Evolutionary conservation across 2,113 vertebrate genomes (phyloP), one percentile per base, ranked within the genome.

Genomic region (Prolemur simus): DNA sequence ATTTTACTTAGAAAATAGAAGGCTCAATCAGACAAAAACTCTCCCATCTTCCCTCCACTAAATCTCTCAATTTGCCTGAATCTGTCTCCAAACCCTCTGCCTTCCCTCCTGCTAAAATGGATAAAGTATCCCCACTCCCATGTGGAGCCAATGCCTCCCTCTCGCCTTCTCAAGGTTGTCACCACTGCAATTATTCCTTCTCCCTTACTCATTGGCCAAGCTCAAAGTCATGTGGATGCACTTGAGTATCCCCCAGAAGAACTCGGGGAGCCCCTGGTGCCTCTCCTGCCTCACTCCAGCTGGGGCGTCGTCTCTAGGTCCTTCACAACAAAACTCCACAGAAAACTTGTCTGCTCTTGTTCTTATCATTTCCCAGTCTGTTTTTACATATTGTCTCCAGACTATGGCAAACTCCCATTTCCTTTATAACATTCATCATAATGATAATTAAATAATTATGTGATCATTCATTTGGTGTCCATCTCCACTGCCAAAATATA

Each of bases 1-100:
- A 76, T 83, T 85, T 77, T 92, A 71, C 77, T 78, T 52, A 88
- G 78, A 63, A 88, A 86, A 86, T 2, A 86, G 49, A 52, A 74
- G n/a, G 34, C 32, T 37, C 23, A 49, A n/a, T 77, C 58, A 83
- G 14, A 60, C 52, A 87, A 66, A 81, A 87, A 64, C 37, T 63
- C 49, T 91, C n/a, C 39, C 68, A 45, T 63, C 7, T 54, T 94
- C 10, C 66, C 71, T 45, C 23, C 69, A 39, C 23, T 20, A 37
- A 54, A 25, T 32, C 88, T 83, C 69, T 27, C 42, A 54, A 5
- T 88, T 71, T 37, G 12, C 60, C 60, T 9, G 5, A 2, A 4
- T 64, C 54, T 20, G 10, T 88, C 25, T 29, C 77, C 73, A 80
- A 56, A 37, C 10, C 9, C 23, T 52, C 27, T 66, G 49, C 18